Base-by-base conservation (phyloP, 2,888 invertebrate genomes). In the Ceratothoa steindachneri region DNA sequence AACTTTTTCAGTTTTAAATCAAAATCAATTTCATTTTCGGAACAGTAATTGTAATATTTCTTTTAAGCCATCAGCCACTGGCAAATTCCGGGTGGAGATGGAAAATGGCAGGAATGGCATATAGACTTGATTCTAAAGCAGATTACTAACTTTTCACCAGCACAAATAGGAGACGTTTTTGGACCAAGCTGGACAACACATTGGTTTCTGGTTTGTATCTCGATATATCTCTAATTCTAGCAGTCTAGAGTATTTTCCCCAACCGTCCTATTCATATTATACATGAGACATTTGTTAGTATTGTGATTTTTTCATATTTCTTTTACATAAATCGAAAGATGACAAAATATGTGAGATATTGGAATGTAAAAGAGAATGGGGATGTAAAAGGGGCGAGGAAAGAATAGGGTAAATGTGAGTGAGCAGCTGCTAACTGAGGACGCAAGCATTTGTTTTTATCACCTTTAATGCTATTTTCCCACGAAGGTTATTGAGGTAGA, bases 121-220 rank as follows among this genome's bases (percentile, higher is more conserved):
- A 1, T 60, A 12, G 9, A 12, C 1, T 2, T 24, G 19, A 24
- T 60, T 22, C 67, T 73, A 19, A 9, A 28, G 22, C 69, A 65
- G 22, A 30, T 64, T 22, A 76, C 80, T 4, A 77, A 80, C 15
- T 81, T 80, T 74, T 72, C 67, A 19, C 77, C 81, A 19, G 78
- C 75, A 1, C 80, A 80, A 73, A 67, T 82, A 22, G 83, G 83
- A 19, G 80, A 81, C 19, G 75, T 80, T 15, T 83, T 83, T 81
- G 84, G 84, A 24, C 82, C 81, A 51, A 85, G 85, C 7, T 86
- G 86, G 86, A 82, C 84, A 0, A 86, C 86, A 2, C 86, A 86
- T 81, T 87, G 86, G 86, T 86, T 87, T 77, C 82, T 81, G 81
- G 83, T 83, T 70, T n/a, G 64, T 71, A 41, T 66, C n/a, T 55